Evolutionary conservation across 2,797 vertebrate genomes (phyloP), one percentile per base, ranked within the genome.

Genomic region (Rhinophrynus dorsalis): DNA sequence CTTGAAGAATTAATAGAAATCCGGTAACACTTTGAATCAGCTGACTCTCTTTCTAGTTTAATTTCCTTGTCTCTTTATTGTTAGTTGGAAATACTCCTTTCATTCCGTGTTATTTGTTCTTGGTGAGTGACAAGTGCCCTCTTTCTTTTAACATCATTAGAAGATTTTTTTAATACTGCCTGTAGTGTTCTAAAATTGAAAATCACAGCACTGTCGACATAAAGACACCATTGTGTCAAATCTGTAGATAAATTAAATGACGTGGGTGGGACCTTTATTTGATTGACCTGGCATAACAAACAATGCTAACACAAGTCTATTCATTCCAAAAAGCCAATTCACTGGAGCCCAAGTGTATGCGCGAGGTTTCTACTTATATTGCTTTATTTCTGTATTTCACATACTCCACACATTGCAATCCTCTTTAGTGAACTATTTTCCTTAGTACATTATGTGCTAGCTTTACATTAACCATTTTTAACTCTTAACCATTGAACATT

Each of bases 231-330:
- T 61, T 69, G 47, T 69, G 40, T 38, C 33, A 44, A 40, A 69
- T 61, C 37, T 32, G 50, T 27, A 33, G 67, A 59, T 61, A 44
- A 20, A 61, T 33, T 54, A 42, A 58, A 52, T 61, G 32, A 69
- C 52, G 40, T n/a, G n/a, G 37, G 67, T 24, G 42, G 21, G 35
- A 18, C 32, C 42, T 69, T 57, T 59, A 57, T 69, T 26, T 54
- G 57, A 40, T 55, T 54, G 60, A 51, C 35, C 56, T 60, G 67
- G 45, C 57, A 69, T 45, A 47, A 33, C 27, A 61, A 60, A 69
- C 67, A 69, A 69, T 69, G 37, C 57, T 44, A 65, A 65, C 62
- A 65, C 35, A 54, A 15, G 26, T 35, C 29, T 45, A 69, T 69
- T 61, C 58, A 69, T 62, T 62, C 30, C 37, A 61, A n/a, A n/a